Base-by-base conservation (phyloP, 1,140 invertebrate genomes). In the Philopotamus ludificatus region DNA sequence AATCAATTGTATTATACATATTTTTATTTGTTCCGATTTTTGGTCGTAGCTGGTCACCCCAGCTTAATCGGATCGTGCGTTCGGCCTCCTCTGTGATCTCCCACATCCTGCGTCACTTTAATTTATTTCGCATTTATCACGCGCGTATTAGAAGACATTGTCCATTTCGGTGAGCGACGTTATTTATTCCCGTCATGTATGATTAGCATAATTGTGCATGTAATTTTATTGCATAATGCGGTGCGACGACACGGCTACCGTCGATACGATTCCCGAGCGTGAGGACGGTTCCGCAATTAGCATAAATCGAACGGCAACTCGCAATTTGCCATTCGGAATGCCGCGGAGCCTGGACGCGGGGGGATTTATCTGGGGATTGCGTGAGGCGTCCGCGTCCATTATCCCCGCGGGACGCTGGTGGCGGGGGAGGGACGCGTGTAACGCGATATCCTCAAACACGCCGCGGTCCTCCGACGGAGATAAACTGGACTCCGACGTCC, bases 291-390 rank as follows among this genome's bases (percentile, higher is more conserved):
- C 44, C 7, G 42, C 57, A 60, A 60, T 60, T 60, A 60, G 57
- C 57, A 60, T 60, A 60, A 60, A 60, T 60, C 57, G 57, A 34
- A 21, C 57, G 41, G 41, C 23, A 42, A 42, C 3, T 1, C 12
- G 53, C 57, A 60, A 60, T 60, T 60, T 60, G 57, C 57, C 57
- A 60, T 49, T 57, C 23, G 21, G 54, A 57, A 57, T 57, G 54
- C 28, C 12, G 34, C 16, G 7, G 25, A 55, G 41, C 21, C 26
- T 23, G 50, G 10, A 26, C 23, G n/a, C 50, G 2, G 3, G 22
- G 1, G 16, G 22, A 60, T 60, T 60, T 60, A 60, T 60, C 42
- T 21, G 21, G 23, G 42, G 57, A 42, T 60, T 26, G 57, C 57
- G 57, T 60, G 57, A 41, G 1, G 7, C n/a, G 15, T 41, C 15